Conservation (phyloP, 2,113 vertebrate genomes). For the Gnathonemus echidnorhynchus region DNA sequence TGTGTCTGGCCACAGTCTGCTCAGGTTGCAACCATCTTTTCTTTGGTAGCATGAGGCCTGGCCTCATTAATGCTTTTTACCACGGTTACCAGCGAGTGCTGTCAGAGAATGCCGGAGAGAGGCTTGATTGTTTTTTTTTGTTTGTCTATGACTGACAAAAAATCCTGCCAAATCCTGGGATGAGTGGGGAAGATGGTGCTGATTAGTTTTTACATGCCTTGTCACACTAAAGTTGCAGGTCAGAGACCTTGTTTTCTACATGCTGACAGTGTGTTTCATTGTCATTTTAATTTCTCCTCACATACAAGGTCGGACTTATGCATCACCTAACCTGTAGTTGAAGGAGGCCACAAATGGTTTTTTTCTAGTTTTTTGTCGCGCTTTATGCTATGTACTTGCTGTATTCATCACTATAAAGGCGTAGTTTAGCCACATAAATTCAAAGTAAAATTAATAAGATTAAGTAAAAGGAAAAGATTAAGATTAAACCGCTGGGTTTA, state of each 20-base stretch:
- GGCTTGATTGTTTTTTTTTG: background rate
- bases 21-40: background rate
- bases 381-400: background rate
- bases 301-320: background rate
- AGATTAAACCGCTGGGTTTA: background rate
- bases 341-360: background rate
- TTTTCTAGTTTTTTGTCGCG: background rate
- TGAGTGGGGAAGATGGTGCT: background rate
- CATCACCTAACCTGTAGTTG: background rate
- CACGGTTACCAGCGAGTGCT: background rate
- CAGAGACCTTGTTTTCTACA: background rate
- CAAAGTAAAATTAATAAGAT: background rate
- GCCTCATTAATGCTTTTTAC: background rate
- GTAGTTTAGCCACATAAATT: background rate
- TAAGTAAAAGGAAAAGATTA: background rate
- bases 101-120: background rate
- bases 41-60: background rate
- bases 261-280: background rate
- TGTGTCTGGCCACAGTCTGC: background rate
- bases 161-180: background rate
- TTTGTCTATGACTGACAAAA: background rate
- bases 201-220: background rate
- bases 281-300: background rate
- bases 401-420: background rate
- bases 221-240: background rate